Conservation (phyloP, 1,140 invertebrate species). For the Macrobrachium nipponense region DNA sequence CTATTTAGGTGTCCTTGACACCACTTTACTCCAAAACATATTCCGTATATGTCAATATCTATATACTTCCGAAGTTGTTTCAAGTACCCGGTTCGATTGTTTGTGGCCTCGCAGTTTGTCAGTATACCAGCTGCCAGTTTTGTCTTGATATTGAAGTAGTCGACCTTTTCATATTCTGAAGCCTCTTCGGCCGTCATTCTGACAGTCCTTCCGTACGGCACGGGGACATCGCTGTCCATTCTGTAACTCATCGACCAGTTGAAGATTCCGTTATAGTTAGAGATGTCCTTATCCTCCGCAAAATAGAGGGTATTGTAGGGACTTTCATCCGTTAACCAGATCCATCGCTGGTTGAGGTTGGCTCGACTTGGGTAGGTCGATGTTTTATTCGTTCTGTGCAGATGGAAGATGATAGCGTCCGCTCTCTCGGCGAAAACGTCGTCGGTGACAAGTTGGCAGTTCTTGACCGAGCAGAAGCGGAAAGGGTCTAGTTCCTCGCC, state of each 20-base stretch:
- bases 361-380: slow-evolving; percentile 67
- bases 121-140: slow-evolving; percentile 73
- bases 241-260: slow-evolving; percentile 85
- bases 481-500: slow-evolving; percentile 69
- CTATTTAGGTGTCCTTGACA: slow-evolving; percentile 74
- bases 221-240: slow-evolving; percentile 67
- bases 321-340: slow-evolving; percentile 75
- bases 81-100: slow-evolving; percentile 74
- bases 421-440: slow-evolving; percentile 67
- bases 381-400: slow-evolving; percentile 70
- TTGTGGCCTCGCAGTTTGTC: slow-evolving; percentile 74
- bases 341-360: slow-evolving; percentile 72
- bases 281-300: slow-evolving; percentile 65
- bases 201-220: slow-evolving; percentile 77
- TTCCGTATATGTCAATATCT: slow-evolving; percentile 73
- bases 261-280: slow-evolving; percentile 72
- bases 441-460: slow-evolving; percentile 72
- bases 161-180: slow-evolving; percentile 1
- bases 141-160: slow-evolving; percentile 55
- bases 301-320: slow-evolving; percentile 72
- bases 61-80: slow-evolving; percentile 72
- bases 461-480: slow-evolving; percentile 72
- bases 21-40: slow-evolving; percentile 70
- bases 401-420: slow-evolving; percentile 74
- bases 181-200: slow-evolving; percentile 41